phyloP scores from a whole-genome alignment of 2,113 vertebrate genomes.

The Struthidea cinerea region DNA sequence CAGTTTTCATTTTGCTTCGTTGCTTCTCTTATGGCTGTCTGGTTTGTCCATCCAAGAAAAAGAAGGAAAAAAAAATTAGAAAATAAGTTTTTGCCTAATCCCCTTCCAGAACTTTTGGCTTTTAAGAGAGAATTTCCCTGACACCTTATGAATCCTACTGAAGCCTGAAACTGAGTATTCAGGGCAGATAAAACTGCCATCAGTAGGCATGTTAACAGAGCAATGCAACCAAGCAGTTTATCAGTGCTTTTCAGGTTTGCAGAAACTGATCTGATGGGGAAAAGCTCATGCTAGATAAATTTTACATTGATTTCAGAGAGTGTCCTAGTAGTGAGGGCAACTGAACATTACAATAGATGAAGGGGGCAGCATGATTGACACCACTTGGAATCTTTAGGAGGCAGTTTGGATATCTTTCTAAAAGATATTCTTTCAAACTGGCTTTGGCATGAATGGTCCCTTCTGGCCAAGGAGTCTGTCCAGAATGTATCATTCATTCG shows the following conservation, averaged over 20 bases:
- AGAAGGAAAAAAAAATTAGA: too few species aligned
- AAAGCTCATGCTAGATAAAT: background rate
- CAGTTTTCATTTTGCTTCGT: background rate
- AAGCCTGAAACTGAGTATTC: background rate
- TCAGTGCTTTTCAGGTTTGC: background rate
- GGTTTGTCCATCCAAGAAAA: background rate
- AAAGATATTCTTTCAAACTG: constrained; percentile 26
- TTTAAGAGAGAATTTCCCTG: background rate
- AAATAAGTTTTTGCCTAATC: background rate
- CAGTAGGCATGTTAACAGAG: background rate
- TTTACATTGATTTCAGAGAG: background rate
- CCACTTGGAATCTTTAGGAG: background rate
- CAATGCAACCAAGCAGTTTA: background rate
- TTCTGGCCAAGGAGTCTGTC: constrained; percentile 31
- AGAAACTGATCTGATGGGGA: background rate
- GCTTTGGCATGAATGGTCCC: constrained; percentile 3
- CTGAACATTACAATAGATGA: background rate
- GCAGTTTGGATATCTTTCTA: constrained; percentile 16
- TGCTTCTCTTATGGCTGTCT: background rate
- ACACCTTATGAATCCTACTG: background rate
- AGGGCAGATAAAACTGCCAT: background rate
- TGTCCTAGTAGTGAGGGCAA: background rate
- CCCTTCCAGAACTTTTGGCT: background rate
- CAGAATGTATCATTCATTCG: constrained; percentile 31
- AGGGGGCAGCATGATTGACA: background rate